phyloP scores from a whole-genome alignment of 1,140 invertebrate species.

The Wiebesia pumilae region DNA sequence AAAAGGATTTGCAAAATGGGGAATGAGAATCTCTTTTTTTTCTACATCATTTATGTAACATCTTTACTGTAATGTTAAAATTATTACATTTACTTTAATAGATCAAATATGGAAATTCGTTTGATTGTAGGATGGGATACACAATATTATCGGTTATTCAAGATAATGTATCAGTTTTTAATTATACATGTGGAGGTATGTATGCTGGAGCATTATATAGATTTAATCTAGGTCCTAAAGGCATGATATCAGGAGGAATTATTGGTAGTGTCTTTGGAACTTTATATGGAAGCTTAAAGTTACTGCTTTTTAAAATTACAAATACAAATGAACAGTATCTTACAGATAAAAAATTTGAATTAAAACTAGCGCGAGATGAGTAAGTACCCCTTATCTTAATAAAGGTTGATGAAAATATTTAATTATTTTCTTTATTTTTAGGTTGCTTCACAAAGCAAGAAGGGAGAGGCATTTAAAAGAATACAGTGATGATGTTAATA shows the following conservation, averaged over 20 bases:
- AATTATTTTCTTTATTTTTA: constrained; percentile 5
- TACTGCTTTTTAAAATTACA: constrained; percentile 65
- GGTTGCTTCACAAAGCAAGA: background rate
- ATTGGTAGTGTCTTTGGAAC: constrained; percentile 75
- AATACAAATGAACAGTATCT: background rate
- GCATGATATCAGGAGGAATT: constrained; percentile 78
- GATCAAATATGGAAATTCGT: constrained; percentile 7
- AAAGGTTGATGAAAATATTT: background rate
- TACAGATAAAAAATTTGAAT: background rate
- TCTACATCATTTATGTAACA: constrained; percentile 79
- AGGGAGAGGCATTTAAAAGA: background rate
- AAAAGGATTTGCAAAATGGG: constrained; percentile 81
- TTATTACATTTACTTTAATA: background rate
- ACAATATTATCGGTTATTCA: constrained; percentile 80
- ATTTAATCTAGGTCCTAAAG: constrained; percentile 79
- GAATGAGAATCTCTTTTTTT: constrained; percentile 80
- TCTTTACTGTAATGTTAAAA: background rate
- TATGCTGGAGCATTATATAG: constrained; percentile 80
- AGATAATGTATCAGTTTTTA: constrained; percentile 79
- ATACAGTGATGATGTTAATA: background rate
- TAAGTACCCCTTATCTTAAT: constrained; percentile 5
- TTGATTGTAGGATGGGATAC: constrained; percentile 75
- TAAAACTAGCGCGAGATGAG: background rate
- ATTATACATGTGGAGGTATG: constrained; percentile 79
- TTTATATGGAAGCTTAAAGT: constrained; percentile 72